Conservation (phyloP, 92 coral and sea anemone species). For the Diadumene lineata region DNA sequence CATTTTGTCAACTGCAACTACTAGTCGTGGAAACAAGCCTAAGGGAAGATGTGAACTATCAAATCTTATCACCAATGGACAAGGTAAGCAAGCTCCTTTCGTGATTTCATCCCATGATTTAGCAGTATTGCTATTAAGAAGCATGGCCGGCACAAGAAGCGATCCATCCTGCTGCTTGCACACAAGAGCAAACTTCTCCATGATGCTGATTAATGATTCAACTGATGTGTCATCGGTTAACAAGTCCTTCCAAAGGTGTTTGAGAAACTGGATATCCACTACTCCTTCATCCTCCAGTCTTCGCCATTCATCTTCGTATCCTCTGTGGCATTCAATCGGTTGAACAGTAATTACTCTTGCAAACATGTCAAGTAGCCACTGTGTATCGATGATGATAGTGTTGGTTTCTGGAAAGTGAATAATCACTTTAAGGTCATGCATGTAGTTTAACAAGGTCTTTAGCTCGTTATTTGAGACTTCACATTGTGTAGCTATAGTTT, state of each 20-base stretch:
- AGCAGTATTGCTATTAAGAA: background rate
- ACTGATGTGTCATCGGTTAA: slow-evolving; percentile 2
- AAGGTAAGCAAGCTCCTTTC: background rate
- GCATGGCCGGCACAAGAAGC: slow-evolving; percentile 53
- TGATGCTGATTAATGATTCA: slow-evolving; percentile 18
- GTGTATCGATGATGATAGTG: slow-evolving; percentile 46
- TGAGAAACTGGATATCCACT: slow-evolving; percentile 4
- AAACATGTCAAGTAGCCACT: slow-evolving; percentile 61
- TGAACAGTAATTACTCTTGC: slow-evolving; percentile 56
- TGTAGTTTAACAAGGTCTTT: slow-evolving; percentile 32
- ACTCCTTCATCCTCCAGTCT: slow-evolving; percentile 47
- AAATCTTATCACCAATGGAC: slow-evolving; percentile 45
- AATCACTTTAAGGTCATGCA: slow-evolving; percentile 51
- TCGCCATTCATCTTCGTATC: slow-evolving; percentile 15
- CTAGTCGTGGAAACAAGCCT: slow-evolving; percentile 44
- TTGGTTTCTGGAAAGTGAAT: slow-evolving; percentile 48
- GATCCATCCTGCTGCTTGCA: slow-evolving; percentile 28
- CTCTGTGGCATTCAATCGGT: slow-evolving; percentile 11
- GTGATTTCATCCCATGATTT: background rate
- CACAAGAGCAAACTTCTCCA: slow-evolving; percentile 48
- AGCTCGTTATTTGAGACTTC: slow-evolving; percentile 18
- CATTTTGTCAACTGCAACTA: slow-evolving; percentile 19
- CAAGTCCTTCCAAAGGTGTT: slow-evolving; percentile 31
- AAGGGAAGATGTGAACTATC: slow-evolving; percentile 30
- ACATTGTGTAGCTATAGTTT: slow-evolving; percentile 12